These are phyloP conservation scores for Calephelis perditalis DNA, from an alignment of 2,888 invertebrate genomes.

Conservation along the genomic window DNA sequence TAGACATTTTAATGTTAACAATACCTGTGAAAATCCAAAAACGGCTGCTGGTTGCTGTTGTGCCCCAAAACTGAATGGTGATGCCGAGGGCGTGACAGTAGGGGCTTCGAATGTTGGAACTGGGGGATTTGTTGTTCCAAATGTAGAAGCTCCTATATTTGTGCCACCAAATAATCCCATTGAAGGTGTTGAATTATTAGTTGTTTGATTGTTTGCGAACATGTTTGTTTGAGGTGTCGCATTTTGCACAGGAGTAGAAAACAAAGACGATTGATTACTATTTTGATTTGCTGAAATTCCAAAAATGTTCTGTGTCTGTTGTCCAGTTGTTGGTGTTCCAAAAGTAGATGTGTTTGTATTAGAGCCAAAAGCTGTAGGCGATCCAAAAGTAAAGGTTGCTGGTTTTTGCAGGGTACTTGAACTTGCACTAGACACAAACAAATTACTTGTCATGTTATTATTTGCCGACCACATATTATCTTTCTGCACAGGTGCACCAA, in stretches of 20 bases:
- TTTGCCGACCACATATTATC: conserved; percentile 49
- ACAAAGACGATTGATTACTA: conserved; percentile 40
- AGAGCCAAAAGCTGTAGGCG: conserved; percentile 40
- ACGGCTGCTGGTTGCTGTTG: conserved; percentile 38
- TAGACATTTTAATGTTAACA: no score
- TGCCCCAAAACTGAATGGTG: conserved; percentile 52
- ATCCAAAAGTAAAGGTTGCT: conserved; percentile 47
- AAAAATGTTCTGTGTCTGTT: conserved; percentile 39
- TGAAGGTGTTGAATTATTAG: conserved; percentile 33
- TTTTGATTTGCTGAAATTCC: conserved; percentile 40
- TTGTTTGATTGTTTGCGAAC: conserved; percentile 42
- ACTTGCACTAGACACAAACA: conserved; percentile 41
- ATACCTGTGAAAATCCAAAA: conserved; percentile 62
- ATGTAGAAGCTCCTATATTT: conserved; percentile 37
- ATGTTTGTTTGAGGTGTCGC: conserved; percentile 38
- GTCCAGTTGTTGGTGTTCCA: conserved; percentile 34
- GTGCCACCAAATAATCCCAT: conserved; percentile 45
- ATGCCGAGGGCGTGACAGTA: conserved; percentile 35
- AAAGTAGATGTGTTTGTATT: conserved; percentile 33
- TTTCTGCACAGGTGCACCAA: conserved; percentile 41
- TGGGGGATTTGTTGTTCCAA: conserved; percentile 42
- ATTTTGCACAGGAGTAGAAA: conserved; percentile 38
- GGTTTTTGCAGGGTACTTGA: conserved; percentile 42
- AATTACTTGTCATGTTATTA: conserved; percentile 34
- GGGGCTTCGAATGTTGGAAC: conserved; percentile 46